Base-by-base conservation (phyloP, 2,888 invertebrate species). In the Fragum sueziense region DNA sequence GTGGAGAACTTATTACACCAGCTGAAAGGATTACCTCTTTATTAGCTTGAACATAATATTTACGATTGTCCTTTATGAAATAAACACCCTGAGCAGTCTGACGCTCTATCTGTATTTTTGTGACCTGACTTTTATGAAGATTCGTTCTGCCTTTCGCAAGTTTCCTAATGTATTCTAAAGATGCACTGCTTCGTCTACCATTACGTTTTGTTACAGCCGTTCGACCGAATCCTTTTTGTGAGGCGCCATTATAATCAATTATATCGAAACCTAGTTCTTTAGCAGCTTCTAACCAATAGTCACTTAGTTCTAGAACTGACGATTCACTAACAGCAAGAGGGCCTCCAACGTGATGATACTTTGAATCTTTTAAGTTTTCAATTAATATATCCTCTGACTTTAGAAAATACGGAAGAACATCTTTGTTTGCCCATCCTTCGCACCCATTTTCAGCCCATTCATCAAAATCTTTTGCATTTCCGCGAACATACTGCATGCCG, bases 1-100 rank as follows among this genome's bases (percentile, higher is more conserved):
- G 90, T 4, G 93, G 92, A 1, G 92, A 90, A 72, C 91, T 92
- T 14, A 93, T 88, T 29, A 91, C 85, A 9, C 93, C 93, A 17
- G 92, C 93, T 47, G 90, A 90, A n/a, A 92, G 85, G 25, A 91
- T 89, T 34, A 92, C 88, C 80, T 90, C 88, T 76, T 86, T 84
- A 59, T 74, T 74, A 65, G 89, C 87, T 70, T 80, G 72, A 9
- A 89, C 88, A 25, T 52, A 70, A n/a, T 79, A 69, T 31, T 80
- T 51, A 7, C 82, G 80, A 54, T 85, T 86, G 61, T 85, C 76
- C 67, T 82, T 84, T 6, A 79, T 69, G 52, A 88, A 88, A 76
- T 89, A 81, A 25, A 90, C 89, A 7, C 88, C 90, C 11, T 14
- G 75, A 73, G 20, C 92, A 91, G 70, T 72, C 25, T 82, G 85